Percentiles rank a stretch among this genome's conserved stretches.
phyloP scores from a whole-genome alignment of 2,113 vertebrate genomes.

The Chascanopsetta lugubris region DNA sequence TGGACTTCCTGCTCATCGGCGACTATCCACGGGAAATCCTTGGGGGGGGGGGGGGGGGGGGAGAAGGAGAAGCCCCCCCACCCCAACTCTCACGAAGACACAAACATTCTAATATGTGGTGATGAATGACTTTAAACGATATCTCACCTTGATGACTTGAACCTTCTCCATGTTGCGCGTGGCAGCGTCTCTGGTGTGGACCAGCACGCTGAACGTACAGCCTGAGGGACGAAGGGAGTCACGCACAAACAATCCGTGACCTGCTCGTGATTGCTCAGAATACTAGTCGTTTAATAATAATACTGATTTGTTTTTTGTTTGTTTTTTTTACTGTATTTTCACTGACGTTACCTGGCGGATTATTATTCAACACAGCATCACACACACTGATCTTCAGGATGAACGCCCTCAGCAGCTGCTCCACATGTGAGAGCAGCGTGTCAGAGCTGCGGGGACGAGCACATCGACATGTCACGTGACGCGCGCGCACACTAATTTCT shows the following conservation, averaged over 20 bases:
- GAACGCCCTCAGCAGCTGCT: conserved; percentile 94
- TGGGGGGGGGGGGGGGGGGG: not conserved
- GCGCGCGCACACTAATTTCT: too few relatives aligned
- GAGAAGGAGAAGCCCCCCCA: not conserved
- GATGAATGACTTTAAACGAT: conserved; percentile 1
- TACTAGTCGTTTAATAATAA: too few relatives aligned
- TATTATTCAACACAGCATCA: conserved; percentile 95
- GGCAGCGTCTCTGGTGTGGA: conserved; percentile 95
- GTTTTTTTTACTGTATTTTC: not conserved
- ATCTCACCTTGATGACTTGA: conserved; percentile 95
- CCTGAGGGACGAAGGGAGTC: conserved; percentile 76
- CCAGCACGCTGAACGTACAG: conserved; percentile 95
- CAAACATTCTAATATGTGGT: not conserved
- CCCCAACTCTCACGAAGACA: not conserved
- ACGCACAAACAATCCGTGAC: not conserved
- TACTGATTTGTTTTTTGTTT: too few relatives aligned
- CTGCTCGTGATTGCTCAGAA: too few relatives aligned
- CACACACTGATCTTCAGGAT: conserved; percentile 98
- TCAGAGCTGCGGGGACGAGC: conserved; percentile 83
- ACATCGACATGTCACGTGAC: not conserved
- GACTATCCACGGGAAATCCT: conserved; percentile 98
- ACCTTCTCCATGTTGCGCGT: conserved; percentile 98
- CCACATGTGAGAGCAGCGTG: conserved; percentile 91
- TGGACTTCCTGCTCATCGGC: conserved; percentile 96
- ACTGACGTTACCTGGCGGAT: conserved; percentile 88